These are phyloP conservation scores for Habrosyne pyritoides DNA, from an alignment of 2,888 invertebrate species.

Conservation along the genomic window DNA sequence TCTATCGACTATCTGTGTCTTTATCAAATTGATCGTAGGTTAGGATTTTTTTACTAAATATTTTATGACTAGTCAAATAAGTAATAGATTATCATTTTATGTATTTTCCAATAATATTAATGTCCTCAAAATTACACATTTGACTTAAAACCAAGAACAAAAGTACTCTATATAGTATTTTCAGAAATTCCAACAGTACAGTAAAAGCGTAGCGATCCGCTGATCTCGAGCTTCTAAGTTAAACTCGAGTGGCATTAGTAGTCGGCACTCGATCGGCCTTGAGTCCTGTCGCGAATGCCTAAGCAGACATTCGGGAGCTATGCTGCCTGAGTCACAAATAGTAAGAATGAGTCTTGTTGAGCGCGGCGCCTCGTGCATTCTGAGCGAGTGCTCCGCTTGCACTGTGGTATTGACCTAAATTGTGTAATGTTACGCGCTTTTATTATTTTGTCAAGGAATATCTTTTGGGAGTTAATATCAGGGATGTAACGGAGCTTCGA, in stretches of 20 bases:
- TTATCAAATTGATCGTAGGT: too few species aligned
- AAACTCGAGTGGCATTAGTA: slow-evolving; percentile 48
- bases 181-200: slow-evolving; percentile 6
- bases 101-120: too few species aligned
- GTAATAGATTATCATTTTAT: too few species aligned
- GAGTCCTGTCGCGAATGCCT: slow-evolving; percentile 63
- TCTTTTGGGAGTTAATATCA: not conserved
- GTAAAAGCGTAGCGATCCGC: slow-evolving; percentile 1
- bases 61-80: too few species aligned
- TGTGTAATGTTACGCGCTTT: slow-evolving; percentile 58
- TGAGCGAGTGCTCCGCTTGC: slow-evolving; percentile 41
- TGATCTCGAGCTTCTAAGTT: not conserved
- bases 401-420: slow-evolving; percentile 71
- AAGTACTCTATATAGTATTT: too few species aligned
- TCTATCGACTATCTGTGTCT: too few species aligned
- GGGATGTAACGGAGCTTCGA: too few species aligned
- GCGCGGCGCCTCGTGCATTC: slow-evolving; percentile 34
- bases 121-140: too few species aligned
- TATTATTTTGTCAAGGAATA: slow-evolving; percentile 17
- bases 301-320: slow-evolving; percentile 64
- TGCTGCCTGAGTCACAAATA: slow-evolving; percentile 27
- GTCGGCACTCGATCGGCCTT: slow-evolving; percentile 65
- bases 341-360: not conserved
- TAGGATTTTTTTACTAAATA: too few species aligned
- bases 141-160: too few species aligned